phyloP scores from a whole-genome alignment of 2,888 invertebrate species.

The Aquatica leii region DNA sequence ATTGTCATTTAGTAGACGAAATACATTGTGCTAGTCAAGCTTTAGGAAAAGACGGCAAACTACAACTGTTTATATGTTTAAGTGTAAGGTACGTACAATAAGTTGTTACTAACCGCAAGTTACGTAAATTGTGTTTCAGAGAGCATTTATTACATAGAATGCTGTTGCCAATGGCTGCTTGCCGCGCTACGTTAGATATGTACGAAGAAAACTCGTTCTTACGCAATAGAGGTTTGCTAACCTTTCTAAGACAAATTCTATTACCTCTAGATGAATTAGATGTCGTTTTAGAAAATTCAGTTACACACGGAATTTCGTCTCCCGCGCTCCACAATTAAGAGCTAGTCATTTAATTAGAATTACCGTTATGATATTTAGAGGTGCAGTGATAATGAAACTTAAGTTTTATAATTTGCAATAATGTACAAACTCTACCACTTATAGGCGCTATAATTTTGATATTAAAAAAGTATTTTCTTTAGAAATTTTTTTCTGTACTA shows the following conservation, averaged over 20 bases:
- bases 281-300: conserved; percentile 85
- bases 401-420: conserved; percentile 28
- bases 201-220: conserved; percentile 97
- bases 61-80: conserved; percentile 95
- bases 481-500: conserved; percentile 15
- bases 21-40: conserved; percentile 84
- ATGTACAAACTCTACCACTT: conserved; percentile 27
- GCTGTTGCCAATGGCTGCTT: conserved; percentile 89
- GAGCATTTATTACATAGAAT: conserved; percentile 91
- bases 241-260: conserved; percentile 89
- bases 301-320: conserved; percentile 72
- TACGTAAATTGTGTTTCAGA: conserved; percentile 59
- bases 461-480: conserved; percentile 25
- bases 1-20: conserved; percentile 88
- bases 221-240: conserved; percentile 83
- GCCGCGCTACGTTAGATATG: conserved; percentile 90
- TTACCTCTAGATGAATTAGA: conserved; percentile 90
- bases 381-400: conserved; percentile 29
- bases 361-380: conserved; percentile 33
- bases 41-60: conserved; percentile 98
- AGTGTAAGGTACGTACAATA: conserved; percentile 77
- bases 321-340: conserved; percentile 38
- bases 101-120: neutral
- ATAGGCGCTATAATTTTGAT: conserved; percentile 17
- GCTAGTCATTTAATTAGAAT: conserved; percentile 25